phyloP scores from a whole-genome alignment of 2,797 vertebrate genomes.

The Emys orbicularis region DNA sequence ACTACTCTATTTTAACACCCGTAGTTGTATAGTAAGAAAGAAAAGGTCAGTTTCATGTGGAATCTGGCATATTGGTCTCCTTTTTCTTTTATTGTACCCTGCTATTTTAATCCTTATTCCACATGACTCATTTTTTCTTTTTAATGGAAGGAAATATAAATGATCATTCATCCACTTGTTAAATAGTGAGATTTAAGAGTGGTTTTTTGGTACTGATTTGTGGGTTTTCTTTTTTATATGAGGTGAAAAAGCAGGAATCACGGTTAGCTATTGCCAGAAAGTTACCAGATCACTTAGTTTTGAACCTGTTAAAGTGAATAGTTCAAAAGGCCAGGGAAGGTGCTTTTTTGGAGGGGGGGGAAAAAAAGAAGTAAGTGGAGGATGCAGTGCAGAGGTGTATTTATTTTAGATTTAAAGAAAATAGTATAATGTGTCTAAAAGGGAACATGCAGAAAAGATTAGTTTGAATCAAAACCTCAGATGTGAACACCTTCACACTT shows the following conservation, averaged over 20 bases:
- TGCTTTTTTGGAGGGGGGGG: rapidly evolving
- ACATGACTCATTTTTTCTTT: neutral
- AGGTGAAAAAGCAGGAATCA: neutral
- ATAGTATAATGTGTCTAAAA: rapidly evolving
- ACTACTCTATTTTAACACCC: neutral
- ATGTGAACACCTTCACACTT: neutral
- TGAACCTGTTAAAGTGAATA: neutral
- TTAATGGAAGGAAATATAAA: neutral
- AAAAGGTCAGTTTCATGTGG: neutral
- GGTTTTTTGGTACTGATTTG: neutral
- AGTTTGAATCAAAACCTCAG: neutral
- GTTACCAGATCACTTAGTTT: neutral
- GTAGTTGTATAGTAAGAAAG: neutral
- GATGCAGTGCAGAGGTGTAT: rapidly evolving
- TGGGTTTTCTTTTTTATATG: neutral
- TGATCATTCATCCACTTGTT: neutral
- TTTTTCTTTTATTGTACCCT: neutral
- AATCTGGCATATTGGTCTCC: neutral
- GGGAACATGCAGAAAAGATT: neutral
- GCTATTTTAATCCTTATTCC: neutral
- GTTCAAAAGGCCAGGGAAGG: neutral
- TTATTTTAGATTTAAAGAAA: rapidly evolving
- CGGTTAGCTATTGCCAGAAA: neutral
- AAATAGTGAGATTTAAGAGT: neutral
- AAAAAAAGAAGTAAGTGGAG: neutral